Evolutionary conservation across 2,888 invertebrate species (phyloP).

Genomic region (Ganaspis brasiliensis): DNA sequence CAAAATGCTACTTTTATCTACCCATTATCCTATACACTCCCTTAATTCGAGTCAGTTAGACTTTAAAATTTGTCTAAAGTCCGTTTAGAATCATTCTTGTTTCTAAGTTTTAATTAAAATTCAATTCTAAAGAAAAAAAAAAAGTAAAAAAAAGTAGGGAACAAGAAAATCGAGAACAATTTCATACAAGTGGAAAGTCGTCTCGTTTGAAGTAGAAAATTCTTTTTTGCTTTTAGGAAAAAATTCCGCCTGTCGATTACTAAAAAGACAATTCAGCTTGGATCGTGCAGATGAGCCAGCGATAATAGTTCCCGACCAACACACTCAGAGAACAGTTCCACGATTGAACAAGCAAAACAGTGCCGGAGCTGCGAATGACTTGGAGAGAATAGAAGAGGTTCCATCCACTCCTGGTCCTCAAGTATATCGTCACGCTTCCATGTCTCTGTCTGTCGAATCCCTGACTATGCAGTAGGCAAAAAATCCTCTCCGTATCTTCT

Average conservation of each 20-base stretch:
- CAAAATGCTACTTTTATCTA: too few relatives aligned
- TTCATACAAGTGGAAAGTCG: not conserved
- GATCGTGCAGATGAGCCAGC: conserved; percentile 84
- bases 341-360: conserved; percentile 86
- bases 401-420: conserved; percentile 80
- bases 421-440: conserved; percentile 76
- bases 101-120: too few relatives aligned
- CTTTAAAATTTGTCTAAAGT: too few relatives aligned
- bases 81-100: too few relatives aligned
- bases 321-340: conserved; percentile 59
- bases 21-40: too few relatives aligned
- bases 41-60: too few relatives aligned
- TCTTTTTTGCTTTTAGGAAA: conserved; percentile 53
- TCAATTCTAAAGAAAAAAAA: too few relatives aligned
- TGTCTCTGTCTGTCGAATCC: conserved; percentile 79
- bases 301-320: conserved; percentile 52
- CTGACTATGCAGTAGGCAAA: conserved; percentile 71
- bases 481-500: conserved; percentile 10
- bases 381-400: conserved; percentile 87
- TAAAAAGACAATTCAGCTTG: conserved; percentile 87
- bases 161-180: too few relatives aligned
- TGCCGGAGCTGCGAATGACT: conserved; percentile 85
- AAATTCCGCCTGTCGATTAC: conserved; percentile 79
- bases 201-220: not conserved
- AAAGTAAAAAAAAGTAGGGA: too few relatives aligned